phyloP scores from a whole-genome alignment of 2,888 invertebrate genomes.

The Carcina quercana region DNA sequence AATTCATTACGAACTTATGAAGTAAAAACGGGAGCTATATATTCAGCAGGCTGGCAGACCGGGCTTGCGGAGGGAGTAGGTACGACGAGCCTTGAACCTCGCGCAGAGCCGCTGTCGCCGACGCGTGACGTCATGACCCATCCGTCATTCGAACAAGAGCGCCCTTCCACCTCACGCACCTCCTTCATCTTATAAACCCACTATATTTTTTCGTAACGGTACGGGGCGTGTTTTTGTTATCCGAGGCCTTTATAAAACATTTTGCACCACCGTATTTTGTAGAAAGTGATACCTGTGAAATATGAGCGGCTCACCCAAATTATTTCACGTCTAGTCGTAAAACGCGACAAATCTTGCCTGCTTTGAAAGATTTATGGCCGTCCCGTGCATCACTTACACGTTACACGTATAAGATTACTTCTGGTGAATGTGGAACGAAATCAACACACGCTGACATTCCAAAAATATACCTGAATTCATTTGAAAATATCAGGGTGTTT shows the following conservation, averaged over 20 bases:
- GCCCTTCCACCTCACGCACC: constrained; percentile 22
- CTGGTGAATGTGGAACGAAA: too few species aligned
- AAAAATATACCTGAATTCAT: constrained; percentile 6
- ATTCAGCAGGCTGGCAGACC: too few species aligned
- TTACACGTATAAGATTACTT: too few species aligned
- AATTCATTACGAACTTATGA: too few species aligned
- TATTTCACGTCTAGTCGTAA: constrained; percentile 1
- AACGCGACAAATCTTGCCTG: not conserved
- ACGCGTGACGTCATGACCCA: constrained; percentile 24
- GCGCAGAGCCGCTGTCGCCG: constrained; percentile 22
- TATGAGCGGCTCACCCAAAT: not conserved
- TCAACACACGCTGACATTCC: not conserved
- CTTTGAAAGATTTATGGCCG: too few species aligned
- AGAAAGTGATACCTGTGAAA: constrained; percentile 6
- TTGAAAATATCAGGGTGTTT: constrained; percentile 38
- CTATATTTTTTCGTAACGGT: constrained; percentile 15
- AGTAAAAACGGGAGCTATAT: too few species aligned
- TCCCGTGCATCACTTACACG: too few species aligned
- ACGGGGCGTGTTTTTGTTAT: constrained; percentile 6
- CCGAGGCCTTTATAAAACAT: constrained; percentile 20
- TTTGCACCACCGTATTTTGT: constrained; percentile 18
- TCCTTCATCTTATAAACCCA: constrained; percentile 12
- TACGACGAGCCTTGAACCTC: too few species aligned
- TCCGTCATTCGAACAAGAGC: constrained; percentile 31
- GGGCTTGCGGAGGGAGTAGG: too few species aligned